These are phyloP conservation scores for Staurois parvus DNA, from an alignment of 2,797 vertebrate genomes.

Conservation along the genomic window DNA sequence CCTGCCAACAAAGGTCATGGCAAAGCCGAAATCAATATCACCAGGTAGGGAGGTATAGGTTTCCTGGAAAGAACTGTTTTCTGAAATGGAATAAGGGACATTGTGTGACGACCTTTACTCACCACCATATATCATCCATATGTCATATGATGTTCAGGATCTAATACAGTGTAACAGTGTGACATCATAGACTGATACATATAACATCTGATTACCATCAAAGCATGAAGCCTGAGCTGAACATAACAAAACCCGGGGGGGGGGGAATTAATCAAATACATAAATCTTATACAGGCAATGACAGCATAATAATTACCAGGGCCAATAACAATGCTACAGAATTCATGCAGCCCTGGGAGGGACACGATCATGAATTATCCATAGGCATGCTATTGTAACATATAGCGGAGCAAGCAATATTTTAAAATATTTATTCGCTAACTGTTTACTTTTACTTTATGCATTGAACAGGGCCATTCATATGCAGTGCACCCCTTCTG, in stretches of 20 bases:
- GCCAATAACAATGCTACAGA: background rate
- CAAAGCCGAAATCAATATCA: too few relatives aligned
- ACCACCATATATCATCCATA: constrained; percentile 17
- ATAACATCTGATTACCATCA: constrained; percentile 59
- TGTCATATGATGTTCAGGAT: constrained; percentile 26
- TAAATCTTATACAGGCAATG: constrained; percentile 19
- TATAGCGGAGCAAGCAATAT: too few relatives aligned
- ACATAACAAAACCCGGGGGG: background rate
- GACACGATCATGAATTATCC: too few relatives aligned
- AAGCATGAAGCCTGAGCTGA: constrained; percentile 1
- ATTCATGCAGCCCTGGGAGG: background rate
- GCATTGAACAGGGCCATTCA: too few relatives aligned
- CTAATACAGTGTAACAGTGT: constrained; percentile 21
- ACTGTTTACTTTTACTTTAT: too few relatives aligned
- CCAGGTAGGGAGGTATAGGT: too few relatives aligned
- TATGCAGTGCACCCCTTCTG: too few relatives aligned
- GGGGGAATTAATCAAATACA: background rate
- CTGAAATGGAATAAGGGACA: too few relatives aligned
- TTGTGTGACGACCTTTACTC: background rate
- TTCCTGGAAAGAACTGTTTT: too few relatives aligned
- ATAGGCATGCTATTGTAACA: too few relatives aligned
- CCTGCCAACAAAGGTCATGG: too few relatives aligned
- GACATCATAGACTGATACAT: constrained; percentile 27
- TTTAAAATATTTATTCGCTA: too few relatives aligned
- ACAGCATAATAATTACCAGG: background rate